Percentiles rank a stretch among this genome's conserved stretches.
Evolutionary conservation across 2,888 invertebrate species (phyloP).

Genomic region (Nemotelus pantherinus): DNA sequence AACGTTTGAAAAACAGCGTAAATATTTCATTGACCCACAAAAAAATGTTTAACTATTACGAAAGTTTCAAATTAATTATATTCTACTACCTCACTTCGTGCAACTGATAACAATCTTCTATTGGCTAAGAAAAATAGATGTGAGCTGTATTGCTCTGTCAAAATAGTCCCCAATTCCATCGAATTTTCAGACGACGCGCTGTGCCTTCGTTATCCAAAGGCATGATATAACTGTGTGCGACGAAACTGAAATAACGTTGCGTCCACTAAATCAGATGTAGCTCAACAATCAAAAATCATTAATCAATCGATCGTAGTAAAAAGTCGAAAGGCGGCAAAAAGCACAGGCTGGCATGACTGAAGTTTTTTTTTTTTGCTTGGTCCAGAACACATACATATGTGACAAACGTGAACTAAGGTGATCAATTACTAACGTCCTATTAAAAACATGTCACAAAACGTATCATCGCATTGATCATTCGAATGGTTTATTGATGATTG

Average conservation of each 20-base stretch:
- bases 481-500: constrained; percentile 19
- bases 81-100: not conserved
- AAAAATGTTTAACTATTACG: constrained; percentile 4
- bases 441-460: constrained; percentile 41
- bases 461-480: constrained; percentile 42
- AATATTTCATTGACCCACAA: constrained; percentile 39
- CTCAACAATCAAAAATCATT: constrained; percentile 27
- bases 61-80: constrained; percentile 17
- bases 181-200: no score
- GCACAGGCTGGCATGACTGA: not conserved
- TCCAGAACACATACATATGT: no score
- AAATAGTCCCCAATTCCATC: constrained; percentile 26
- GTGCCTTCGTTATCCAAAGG: no score
- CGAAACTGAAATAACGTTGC: no score
- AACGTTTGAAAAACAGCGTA: constrained; percentile 8
- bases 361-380: no score
- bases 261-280: not conserved
- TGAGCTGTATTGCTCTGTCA: constrained; percentile 34
- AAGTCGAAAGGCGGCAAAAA: constrained; percentile 11
- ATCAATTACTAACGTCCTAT: constrained; percentile 32
- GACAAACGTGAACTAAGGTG: not conserved
- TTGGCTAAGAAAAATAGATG: constrained; percentile 24
- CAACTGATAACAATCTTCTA: constrained; percentile 25
- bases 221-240: no score
- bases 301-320: constrained; percentile 32